A percentile compares a stretch with the other conserved stretches of the same genome.
Evolutionary conservation across 1,140 invertebrate species (phyloP).

Genomic region (Papilio xuthus): DNA sequence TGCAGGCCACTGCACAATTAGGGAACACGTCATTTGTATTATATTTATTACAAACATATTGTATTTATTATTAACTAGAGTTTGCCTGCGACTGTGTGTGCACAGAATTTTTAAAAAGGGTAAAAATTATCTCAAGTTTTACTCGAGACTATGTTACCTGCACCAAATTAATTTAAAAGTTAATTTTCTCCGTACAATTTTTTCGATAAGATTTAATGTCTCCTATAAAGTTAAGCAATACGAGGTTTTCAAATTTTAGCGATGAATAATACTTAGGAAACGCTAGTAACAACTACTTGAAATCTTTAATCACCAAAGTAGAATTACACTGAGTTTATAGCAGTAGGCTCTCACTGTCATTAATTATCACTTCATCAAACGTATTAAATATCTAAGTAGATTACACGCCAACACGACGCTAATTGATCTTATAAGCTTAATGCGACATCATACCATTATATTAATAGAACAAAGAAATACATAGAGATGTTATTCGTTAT

Average conservation of each 20-base stretch:
- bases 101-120: no score
- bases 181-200: no score
- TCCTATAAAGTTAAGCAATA: no score
- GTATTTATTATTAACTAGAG: no score
- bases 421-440: conserved; percentile 3
- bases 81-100: no score
- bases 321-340: neutral
- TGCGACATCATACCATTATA: neutral
- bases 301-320: neutral
- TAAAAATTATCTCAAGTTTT: no score
- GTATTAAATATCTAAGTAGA: neutral
- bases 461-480: neutral
- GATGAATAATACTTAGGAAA: neutral
- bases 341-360: neutral
- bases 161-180: no score
- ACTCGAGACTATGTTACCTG: no score
- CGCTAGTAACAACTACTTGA: neutral
- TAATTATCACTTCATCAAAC: conserved; percentile 8
- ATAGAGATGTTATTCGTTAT: neutral
- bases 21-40: neutral
- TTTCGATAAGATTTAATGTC: no score
- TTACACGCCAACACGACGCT: neutral
- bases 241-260: no score
- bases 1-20: conserved; percentile 21
- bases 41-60: neutral